These are phyloP conservation scores for Ptychadena robeensis DNA, from an alignment of 2,797 vertebrate genomes.

Conservation along the genomic window DNA sequence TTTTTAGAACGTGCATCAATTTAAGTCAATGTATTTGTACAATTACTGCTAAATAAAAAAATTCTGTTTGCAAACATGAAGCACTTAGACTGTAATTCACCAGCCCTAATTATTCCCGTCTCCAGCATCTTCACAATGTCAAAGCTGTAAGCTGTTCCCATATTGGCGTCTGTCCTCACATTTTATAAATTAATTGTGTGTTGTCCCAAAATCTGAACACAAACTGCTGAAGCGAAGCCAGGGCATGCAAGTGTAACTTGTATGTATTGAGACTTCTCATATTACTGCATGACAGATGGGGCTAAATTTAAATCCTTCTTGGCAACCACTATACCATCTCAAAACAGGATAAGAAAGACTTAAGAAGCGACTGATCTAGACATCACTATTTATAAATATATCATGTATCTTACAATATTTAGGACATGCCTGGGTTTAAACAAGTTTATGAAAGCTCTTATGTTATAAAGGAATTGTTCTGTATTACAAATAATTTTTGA, in stretches of 20 bases:
- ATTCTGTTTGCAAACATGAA: not conserved
- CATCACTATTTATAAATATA: constrained; percentile 48
- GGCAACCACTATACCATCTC: constrained; percentile 50
- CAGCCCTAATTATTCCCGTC: not conserved
- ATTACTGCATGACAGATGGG: constrained; percentile 57
- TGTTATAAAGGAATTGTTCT: not conserved
- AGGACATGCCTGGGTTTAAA: constrained; percentile 14
- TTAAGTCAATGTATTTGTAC: not conserved
- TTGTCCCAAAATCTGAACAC: constrained; percentile 15
- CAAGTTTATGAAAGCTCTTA: not conserved
- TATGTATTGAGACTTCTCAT: constrained; percentile 46
- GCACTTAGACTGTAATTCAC: not conserved
- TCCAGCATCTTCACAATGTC: not conserved
- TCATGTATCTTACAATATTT: constrained; percentile 3
- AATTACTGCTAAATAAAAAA: not conserved
- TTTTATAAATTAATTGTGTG: constrained; percentile 16
- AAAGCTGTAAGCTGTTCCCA: not conserved
- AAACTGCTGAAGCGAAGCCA: constrained; percentile 21
- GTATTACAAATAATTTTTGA: not conserved
- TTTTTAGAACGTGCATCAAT: too few relatives aligned
- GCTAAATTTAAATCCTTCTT: constrained; percentile 59
- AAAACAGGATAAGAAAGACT: constrained; percentile 51
- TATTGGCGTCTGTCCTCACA: constrained; percentile 12
- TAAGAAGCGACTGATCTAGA: constrained; percentile 34
- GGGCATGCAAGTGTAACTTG: constrained; percentile 15